Evolutionary conservation across 2,888 invertebrate genomes (phyloP).

Genomic region (Idaea straminata): DNA sequence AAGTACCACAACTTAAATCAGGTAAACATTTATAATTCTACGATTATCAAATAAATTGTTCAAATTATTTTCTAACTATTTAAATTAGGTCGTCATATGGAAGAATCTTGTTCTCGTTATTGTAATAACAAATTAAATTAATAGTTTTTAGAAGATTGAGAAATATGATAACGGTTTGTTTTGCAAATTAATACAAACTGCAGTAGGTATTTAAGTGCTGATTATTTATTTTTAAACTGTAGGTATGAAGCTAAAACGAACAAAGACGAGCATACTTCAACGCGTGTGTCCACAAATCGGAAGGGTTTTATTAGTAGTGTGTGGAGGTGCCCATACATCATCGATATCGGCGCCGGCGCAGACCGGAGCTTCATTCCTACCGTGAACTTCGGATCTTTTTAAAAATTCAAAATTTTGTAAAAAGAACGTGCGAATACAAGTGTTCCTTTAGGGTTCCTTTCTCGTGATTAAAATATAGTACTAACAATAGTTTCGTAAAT

Average conservation of each 20-base stretch:
- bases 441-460: constrained; percentile 17
- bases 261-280: constrained; percentile 54
- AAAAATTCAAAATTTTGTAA: constrained; percentile 45
- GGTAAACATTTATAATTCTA: not conserved
- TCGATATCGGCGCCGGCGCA: constrained; percentile 66
- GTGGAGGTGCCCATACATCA: constrained; percentile 72
- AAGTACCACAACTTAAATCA: constrained; percentile 1
- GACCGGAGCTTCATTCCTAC: constrained; percentile 54
- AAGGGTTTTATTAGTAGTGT: constrained; percentile 67
- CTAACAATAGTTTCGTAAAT: constrained; percentile 52
- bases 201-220: constrained; percentile 3
- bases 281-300: constrained; percentile 48
- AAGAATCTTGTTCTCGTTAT: not conserved
- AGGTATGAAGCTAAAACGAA: constrained; percentile 18
- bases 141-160: not conserved
- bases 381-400: constrained; percentile 37
- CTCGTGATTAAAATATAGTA: constrained; percentile 31
- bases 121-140: not conserved
- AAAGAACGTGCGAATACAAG: constrained; percentile 15
- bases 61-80: not conserved
- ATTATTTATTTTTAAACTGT: constrained; percentile 4
- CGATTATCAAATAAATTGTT: constrained; percentile 4
- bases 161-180: constrained; percentile 10
- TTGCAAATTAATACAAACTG: constrained; percentile 14
- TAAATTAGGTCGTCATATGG: not conserved